phyloP scores from a whole-genome alignment of 2,888 invertebrate genomes.

The Chironomus riparius region DNA sequence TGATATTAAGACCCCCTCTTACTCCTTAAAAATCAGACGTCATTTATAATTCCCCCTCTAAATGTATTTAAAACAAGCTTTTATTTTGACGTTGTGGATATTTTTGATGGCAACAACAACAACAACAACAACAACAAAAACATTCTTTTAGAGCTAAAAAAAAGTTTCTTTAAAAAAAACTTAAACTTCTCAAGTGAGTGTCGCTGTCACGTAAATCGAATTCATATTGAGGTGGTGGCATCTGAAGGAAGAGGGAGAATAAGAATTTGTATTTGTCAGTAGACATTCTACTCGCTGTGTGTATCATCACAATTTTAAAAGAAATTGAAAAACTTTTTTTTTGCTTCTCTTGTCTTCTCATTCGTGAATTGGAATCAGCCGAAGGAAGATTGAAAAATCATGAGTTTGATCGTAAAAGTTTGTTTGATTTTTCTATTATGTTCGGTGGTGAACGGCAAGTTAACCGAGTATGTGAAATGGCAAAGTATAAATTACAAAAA shows the following conservation, averaged over 20 bases:
- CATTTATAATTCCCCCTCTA: background rate
- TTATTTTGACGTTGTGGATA: background rate
- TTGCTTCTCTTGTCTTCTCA: background rate
- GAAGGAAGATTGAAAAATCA: slow-evolving; percentile 10
- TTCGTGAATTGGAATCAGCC: slow-evolving; percentile 2
- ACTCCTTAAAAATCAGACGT: too few relatives aligned
- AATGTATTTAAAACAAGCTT: background rate
- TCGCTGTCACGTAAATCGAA: slow-evolving; percentile 25
- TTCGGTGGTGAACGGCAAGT: background rate
- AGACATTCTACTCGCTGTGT: background rate
- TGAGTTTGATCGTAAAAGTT: background rate
- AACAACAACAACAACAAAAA: background rate
- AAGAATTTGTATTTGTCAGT: background rate
- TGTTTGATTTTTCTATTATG: slow-evolving; percentile 10
- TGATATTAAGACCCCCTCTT: too few relatives aligned
- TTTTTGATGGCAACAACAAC: background rate
- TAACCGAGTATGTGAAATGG: slow-evolving; percentile 15
- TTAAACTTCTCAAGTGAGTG: background rate
- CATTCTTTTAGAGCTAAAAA: background rate
- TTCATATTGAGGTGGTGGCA: background rate
- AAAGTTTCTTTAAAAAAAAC: background rate
- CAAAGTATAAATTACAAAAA: slow-evolving; percentile 16
- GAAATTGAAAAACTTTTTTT: slow-evolving; percentile 27
- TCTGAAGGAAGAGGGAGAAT: background rate
- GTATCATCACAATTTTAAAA: background rate